Evolutionary conservation across 2,888 invertebrate genomes (phyloP), one percentile per base, ranked within the genome.

Genomic region (Arrhopalites spinosus): DNA sequence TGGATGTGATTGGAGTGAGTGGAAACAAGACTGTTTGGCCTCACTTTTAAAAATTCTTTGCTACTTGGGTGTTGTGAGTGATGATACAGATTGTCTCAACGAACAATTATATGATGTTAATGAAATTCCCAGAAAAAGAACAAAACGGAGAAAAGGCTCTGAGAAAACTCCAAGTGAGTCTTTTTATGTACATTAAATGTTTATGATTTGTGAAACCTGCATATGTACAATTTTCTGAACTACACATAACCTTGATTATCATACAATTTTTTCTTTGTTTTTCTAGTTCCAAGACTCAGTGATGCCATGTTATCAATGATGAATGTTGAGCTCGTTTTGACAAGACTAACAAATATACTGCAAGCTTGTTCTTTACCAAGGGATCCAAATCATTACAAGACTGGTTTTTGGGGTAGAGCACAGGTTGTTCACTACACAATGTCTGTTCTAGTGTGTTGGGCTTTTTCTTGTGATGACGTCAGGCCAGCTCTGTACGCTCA

Each of bases 1-100:
- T 66, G 89, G 89, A 47, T 90, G 90, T 29, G 91, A 92, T 72
- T 83, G 83, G 83, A 91, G 91, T 83, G 94, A 96, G 86, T 97
- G 97, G 97, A 91, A 95, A 74, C 96, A 96, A 85, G 97, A 97
- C 85, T 96, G 96, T 84, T 87, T 97, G 36, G 95, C 96, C 2
- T 91, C 93, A 80, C 86, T 97, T 13, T 85, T 97, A 72, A 93
- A 95, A 84, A 89, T 96, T 79, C 87, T 96, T 11, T 95, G 94
- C 85, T 91, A 95, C 78, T 89, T 96, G 72, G 95, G 96, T 0
- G 92, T 95, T 13, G 88, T 84, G n/a, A 81, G 82, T 17, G 82
- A 83, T 56, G 83, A 81, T 68, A 81, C 81, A 1, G 82, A 82
- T 25, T 81, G 79, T 75, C 72, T 83, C 23, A 79, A 75, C 75